Percentiles rank a stretch among this genome's conserved stretches.
phyloP scores from a whole-genome alignment of 2,113 vertebrate species.

The Colius striatus region DNA sequence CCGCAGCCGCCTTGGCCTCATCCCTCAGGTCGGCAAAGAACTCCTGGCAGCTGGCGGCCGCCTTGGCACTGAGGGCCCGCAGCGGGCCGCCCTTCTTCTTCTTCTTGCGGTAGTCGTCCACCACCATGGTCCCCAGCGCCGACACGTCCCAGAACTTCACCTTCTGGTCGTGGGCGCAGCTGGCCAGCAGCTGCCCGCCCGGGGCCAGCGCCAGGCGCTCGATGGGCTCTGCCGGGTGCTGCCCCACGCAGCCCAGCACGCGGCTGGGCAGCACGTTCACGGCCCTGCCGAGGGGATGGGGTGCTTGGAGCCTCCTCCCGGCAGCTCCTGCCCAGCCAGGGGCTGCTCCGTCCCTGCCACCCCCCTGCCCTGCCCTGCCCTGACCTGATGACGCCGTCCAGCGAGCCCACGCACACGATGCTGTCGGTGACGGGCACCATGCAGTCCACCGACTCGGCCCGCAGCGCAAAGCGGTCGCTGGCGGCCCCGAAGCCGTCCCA shows the following conservation, averaged over 20 bases:
- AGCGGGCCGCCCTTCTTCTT: slow-evolving; percentile 87
- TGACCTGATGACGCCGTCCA: slow-evolving; percentile 92
- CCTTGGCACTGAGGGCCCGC: slow-evolving; percentile 87
- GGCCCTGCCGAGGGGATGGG: slow-evolving; percentile 73
- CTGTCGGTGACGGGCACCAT: slow-evolving; percentile 87
- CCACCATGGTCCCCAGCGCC: slow-evolving; percentile 68
- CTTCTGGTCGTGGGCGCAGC: slow-evolving; percentile 91
- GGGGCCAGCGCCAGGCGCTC: slow-evolving; percentile 85
- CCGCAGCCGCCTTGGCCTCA: not conserved
- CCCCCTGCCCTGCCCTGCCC: not conserved
- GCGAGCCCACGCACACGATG: slow-evolving; percentile 89
- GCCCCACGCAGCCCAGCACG: slow-evolving; percentile 91
- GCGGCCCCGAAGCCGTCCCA: slow-evolving; percentile 95
- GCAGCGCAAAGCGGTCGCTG: slow-evolving; percentile 91
- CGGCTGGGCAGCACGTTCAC: slow-evolving; percentile 91
- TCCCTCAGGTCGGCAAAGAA: slow-evolving; percentile 86
- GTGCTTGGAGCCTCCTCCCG: too few species aligned
- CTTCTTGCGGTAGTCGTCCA: slow-evolving; percentile 89
- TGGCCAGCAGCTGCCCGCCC: slow-evolving; percentile 83
- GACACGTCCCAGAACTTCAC: slow-evolving; percentile 95
- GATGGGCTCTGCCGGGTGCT: slow-evolving; percentile 89
- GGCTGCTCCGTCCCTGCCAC: not conserved
- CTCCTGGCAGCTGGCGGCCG: slow-evolving; percentile 80
- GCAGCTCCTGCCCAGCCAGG: too few species aligned
- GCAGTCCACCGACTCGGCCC: slow-evolving; percentile 91